Conservation (phyloP, 2,113 vertebrate species). For the Ardeotis arabs region DNA sequence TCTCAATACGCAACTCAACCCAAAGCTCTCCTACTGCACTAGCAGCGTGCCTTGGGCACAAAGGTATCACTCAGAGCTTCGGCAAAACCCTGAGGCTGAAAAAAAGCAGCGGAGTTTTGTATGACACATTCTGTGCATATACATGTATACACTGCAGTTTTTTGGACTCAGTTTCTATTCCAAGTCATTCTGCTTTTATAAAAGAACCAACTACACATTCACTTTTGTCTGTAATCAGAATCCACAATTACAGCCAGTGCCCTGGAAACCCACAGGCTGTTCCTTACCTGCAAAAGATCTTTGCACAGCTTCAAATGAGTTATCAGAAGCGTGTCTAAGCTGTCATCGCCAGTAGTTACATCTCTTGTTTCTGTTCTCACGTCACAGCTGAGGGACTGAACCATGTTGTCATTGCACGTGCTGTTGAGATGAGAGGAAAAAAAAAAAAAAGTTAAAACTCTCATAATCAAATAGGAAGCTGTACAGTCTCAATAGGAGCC, state of each 20-base stretch:
- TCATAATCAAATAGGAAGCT: not conserved
- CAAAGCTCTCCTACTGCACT: not conserved
- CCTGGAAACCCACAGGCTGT: not conserved
- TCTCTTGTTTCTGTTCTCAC: slow-evolving; percentile 42
- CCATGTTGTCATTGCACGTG: slow-evolving; percentile 70
- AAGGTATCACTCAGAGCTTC: not conserved
- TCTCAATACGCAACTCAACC: not conserved
- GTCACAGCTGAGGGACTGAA: slow-evolving; percentile 63
- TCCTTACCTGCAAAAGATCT: slow-evolving; percentile 82
- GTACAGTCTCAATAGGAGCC: not conserved
- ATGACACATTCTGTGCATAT: not conserved
- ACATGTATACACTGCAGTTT: rapidly evolving
- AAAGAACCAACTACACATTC: not conserved
- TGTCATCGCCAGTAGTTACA: slow-evolving; percentile 81
- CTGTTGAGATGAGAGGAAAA: slow-evolving; percentile 45
- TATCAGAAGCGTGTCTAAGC: slow-evolving; percentile 82
- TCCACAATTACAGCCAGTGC: not conserved
- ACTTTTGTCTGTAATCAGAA: not conserved
- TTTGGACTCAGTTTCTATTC: not conserved
- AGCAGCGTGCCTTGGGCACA: not conserved
- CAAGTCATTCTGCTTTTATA: not conserved
- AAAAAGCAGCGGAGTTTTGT: not conserved
- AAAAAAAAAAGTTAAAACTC: not conserved
- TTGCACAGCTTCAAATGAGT: slow-evolving; percentile 87
- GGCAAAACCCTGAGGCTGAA: not conserved